phyloP scores from a whole-genome alignment of 2,113 vertebrate species.

The Pongo abelii region DNA sequence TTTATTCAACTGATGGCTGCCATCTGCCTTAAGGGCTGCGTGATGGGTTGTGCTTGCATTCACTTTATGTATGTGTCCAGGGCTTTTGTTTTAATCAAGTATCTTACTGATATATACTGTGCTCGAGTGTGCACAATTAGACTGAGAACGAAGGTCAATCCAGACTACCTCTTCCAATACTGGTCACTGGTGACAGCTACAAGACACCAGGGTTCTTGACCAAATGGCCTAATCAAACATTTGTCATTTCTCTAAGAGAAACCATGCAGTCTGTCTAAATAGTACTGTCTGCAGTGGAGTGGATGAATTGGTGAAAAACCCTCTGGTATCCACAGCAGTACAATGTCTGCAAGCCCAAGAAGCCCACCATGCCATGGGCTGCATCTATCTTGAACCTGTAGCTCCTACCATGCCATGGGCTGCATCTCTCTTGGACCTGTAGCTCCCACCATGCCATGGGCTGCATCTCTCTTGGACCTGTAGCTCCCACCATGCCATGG shows the following conservation, averaged over 20 bases:
- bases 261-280: neutral
- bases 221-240: neutral
- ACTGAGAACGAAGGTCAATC: neutral
- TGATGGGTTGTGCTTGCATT: neutral
- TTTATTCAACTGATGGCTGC: neutral
- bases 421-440: too few species aligned
- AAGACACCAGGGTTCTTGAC: neutral
- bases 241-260: neutral
- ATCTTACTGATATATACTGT: neutral
- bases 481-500: accelerated
- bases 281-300: neutral
- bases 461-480: too few species aligned
- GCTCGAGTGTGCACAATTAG: neutral
- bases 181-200: neutral
- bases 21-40: neutral
- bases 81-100: constrained; percentile 15
- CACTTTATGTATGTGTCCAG: neutral
- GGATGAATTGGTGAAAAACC: neutral
- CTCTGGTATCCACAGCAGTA: neutral
- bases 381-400: neutral
- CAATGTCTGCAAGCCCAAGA: neutral
- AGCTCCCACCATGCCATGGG: too few species aligned
- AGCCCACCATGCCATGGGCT: accelerated
- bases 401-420: neutral
- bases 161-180: neutral